A percentile compares a stretch with the other conserved stretches of the same genome.
phyloP scores from a whole-genome alignment of 2,113 vertebrate species.

The Hassar affinis region DNA sequence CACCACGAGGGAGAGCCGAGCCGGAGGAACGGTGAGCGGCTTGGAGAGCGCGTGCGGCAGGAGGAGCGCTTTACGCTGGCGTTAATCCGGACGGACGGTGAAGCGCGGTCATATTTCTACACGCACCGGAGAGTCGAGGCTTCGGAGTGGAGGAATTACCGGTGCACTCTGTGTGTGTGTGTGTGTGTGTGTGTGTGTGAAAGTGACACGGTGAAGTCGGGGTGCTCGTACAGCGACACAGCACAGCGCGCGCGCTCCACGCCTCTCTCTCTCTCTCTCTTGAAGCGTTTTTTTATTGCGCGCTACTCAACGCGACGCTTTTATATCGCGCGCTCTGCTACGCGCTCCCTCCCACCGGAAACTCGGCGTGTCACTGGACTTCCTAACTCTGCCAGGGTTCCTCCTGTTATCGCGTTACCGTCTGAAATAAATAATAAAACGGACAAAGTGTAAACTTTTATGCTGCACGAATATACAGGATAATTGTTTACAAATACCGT shows the following conservation, averaged over 20 bases:
- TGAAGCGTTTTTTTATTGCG: conserved; percentile 23
- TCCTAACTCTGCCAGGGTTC: neutral
- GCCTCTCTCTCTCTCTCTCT: conserved; percentile 10
- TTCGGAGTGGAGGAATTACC: neutral
- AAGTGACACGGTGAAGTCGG: neutral
- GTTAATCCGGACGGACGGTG: conserved; percentile 76
- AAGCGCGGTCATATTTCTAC: conserved; percentile 66
- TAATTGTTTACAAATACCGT: neutral
- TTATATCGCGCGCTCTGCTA: conserved; percentile 36
- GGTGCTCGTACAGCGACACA: neutral
- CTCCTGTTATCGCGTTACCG: too few relatives aligned
- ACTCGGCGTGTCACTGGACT: neutral
- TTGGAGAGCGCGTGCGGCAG: conserved; percentile 35
- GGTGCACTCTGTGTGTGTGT: neutral
- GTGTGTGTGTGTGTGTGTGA: neutral
- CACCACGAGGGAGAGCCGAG: conserved; percentile 70
- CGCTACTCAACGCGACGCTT: conserved; percentile 34
- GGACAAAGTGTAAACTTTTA: neutral
- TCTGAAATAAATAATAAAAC: neutral
- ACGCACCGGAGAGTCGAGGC: conserved; percentile 24
- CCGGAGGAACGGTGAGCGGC: conserved; percentile 46
- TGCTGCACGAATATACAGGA: neutral
- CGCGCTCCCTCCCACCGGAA: conserved; percentile 30
- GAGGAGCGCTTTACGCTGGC: conserved; percentile 57
- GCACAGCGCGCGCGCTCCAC: conserved; percentile 23